Conservation (phyloP, 2,113 vertebrate genomes). For the Loxodonta africana region DNA sequence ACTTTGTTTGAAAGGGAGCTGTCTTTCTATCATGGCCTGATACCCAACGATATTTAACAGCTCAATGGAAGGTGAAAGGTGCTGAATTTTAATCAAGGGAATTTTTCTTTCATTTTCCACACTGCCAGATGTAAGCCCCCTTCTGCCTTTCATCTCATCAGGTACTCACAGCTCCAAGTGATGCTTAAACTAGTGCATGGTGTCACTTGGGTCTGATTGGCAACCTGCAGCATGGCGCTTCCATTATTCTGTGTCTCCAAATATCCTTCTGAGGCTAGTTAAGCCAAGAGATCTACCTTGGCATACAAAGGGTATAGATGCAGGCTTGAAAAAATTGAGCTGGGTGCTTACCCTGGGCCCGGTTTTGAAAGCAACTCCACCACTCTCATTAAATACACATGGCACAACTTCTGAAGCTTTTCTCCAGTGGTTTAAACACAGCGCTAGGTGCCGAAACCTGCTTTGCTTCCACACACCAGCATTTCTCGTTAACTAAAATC, state of each 20-base stretch:
- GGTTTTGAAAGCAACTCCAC: background rate
- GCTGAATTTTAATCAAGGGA: slow-evolving; percentile 74
- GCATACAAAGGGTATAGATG: background rate
- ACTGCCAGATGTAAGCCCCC: slow-evolving; percentile 19
- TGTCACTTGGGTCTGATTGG: background rate
- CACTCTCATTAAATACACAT: background rate
- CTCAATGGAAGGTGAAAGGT: slow-evolving; percentile 60
- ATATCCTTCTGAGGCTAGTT: slow-evolving; percentile 12
- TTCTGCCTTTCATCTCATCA: slow-evolving; percentile 34
- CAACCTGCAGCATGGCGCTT: background rate
- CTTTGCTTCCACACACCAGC: background rate
- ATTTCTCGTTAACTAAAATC: background rate
- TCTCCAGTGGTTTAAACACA: background rate
- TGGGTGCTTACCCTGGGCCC: background rate
- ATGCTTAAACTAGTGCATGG: slow-evolving; percentile 20
- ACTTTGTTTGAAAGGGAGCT: slow-evolving; percentile 46
- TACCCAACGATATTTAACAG: slow-evolving; percentile 33
- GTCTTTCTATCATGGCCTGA: slow-evolving; percentile 37
- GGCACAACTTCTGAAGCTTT: background rate
- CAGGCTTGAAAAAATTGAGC: background rate
- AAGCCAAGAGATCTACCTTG: background rate
- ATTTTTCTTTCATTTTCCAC: slow-evolving; percentile 85
- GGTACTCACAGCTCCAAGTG: slow-evolving; percentile 20
- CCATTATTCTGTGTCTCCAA: background rate
- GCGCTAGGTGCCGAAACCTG: background rate